These are phyloP conservation scores for Blastomussa wellsi DNA, from an alignment of 92 coral and sea anemone species.

Conservation along the genomic window DNA sequence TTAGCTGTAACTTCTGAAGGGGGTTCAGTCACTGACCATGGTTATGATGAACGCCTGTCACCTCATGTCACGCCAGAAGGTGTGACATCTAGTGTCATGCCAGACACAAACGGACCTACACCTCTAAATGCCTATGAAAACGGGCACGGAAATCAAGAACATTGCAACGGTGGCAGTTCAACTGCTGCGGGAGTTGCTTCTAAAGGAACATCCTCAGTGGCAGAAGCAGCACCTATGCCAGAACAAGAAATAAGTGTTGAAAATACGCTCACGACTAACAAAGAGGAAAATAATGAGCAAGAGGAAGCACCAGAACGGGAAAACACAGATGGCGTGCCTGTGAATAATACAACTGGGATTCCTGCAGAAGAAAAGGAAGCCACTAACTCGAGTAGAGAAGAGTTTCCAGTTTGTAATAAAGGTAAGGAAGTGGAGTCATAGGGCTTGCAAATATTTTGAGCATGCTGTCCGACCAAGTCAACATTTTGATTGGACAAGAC, in stretches of 20 bases:
- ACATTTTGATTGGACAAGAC: no score
- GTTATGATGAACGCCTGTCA: conserved; percentile 18
- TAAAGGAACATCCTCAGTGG: background rate
- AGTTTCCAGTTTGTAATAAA: background rate
- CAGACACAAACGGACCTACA: conserved; percentile 41
- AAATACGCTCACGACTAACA: background rate
- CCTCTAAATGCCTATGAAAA: conserved; percentile 23
- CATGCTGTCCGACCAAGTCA: no score
- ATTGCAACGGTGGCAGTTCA: conserved; percentile 14
- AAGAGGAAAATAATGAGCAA: background rate
- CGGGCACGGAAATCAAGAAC: conserved; percentile 20
- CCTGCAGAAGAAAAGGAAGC: conserved; percentile 26
- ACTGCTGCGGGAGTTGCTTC: background rate
- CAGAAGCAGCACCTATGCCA: background rate
- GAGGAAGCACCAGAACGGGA: conserved; percentile 38
- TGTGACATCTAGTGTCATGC: background rate
- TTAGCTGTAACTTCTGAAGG: conserved; percentile 68
- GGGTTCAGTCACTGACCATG: conserved; percentile 50
- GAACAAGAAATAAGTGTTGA: conserved; percentile 31
- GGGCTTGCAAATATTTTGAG: no score
- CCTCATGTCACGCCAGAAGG: conserved; percentile 33
- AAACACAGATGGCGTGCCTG: background rate
- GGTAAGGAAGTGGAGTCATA: no score
- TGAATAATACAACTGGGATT: background rate
- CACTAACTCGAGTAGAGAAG: background rate